These are phyloP conservation scores for Dromius quadrimaculatus DNA, from an alignment of 2,888 invertebrate genomes.

Conservation along the genomic window DNA sequence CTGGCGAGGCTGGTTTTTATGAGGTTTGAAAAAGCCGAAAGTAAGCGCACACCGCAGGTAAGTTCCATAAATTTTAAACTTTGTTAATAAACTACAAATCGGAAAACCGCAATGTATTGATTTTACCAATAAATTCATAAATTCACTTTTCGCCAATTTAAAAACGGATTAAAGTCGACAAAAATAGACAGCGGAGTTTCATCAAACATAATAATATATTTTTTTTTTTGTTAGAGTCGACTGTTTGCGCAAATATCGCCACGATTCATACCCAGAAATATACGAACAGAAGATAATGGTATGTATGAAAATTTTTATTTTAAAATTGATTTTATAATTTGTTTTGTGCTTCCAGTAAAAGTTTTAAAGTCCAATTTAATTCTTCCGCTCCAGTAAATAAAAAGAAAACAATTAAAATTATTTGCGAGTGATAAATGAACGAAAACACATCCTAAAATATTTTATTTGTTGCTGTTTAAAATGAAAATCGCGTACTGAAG, in stretches of 20 bases:
- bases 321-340: too few species aligned
- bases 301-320: conserved; percentile 54
- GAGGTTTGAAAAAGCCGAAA: conserved; percentile 71
- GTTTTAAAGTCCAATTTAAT: conserved; percentile 43
- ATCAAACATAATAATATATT: background rate
- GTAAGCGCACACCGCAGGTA: conserved; percentile 60
- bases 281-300: conserved; percentile 62
- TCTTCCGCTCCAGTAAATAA: conserved; percentile 27
- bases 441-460: conserved; percentile 9
- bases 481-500: too few species aligned
- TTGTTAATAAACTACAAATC: conserved; percentile 44
- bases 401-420: conserved; percentile 25
- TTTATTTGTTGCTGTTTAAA: too few species aligned
- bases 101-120: too few species aligned
- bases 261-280: conserved; percentile 64
- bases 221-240: conserved; percentile 47
- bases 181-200: background rate
- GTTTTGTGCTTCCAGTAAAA: too few species aligned
- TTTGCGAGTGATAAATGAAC: too few species aligned
- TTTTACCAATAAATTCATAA: too few species aligned
- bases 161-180: background rate
- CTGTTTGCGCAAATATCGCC: conserved; percentile 65
- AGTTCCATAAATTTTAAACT: conserved; percentile 57
- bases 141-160: too few species aligned
- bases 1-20: conserved; percentile 81